Conservation (phyloP, 2,113 vertebrate genomes). For the Opisthocomus hoazin region DNA sequence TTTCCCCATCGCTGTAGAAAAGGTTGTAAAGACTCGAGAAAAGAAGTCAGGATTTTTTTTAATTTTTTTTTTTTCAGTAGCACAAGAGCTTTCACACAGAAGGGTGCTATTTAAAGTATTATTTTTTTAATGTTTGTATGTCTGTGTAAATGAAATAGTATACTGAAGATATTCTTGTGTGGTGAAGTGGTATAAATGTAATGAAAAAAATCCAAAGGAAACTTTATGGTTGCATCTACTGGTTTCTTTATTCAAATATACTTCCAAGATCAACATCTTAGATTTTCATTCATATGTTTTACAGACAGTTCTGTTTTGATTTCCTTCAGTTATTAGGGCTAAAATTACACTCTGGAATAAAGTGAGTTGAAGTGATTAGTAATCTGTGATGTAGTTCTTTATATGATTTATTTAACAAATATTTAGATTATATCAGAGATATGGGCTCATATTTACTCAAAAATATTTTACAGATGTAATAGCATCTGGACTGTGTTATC, state of each 20-base stretch:
- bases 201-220: background rate
- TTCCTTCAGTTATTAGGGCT: background rate
- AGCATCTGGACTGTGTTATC: background rate
- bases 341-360: background rate
- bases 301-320: background rate
- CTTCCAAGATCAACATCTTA: background rate
- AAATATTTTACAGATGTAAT: background rate
- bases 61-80: background rate
- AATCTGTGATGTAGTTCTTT: background rate
- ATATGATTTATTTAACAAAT: background rate
- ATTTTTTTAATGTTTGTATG: background rate
- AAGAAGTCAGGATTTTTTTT: background rate
- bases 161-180: background rate
- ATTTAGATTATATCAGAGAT: background rate
- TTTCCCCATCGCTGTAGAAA: background rate
- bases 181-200: background rate
- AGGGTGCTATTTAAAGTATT: background rate
- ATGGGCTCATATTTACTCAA: background rate
- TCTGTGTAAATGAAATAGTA: background rate
- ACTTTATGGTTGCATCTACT: background rate
- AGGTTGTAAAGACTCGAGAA: background rate
- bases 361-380: background rate
- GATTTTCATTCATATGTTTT: background rate
- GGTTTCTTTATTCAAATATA: background rate
- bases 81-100: background rate